Percentiles rank a stretch among this genome's conserved stretches.
These are phyloP conservation scores for Diabrotica undecimpunctata DNA, from an alignment of 1,140 invertebrate species.

Conservation along the genomic window DNA sequence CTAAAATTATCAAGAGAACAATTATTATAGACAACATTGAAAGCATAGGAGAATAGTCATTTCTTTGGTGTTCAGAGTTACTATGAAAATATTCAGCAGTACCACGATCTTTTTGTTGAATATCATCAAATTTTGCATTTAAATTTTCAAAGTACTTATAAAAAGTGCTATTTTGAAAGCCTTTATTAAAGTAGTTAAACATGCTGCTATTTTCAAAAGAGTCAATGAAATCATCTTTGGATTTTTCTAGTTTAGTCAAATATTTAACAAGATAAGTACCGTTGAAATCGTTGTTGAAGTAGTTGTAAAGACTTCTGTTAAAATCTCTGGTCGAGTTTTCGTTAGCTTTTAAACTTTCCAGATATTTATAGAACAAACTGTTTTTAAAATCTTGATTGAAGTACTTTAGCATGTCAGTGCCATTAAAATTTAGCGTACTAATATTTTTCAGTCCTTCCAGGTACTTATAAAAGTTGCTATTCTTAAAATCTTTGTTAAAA, in stretches of 20 bases:
- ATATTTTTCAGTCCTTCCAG: slow-evolving; percentile 4
- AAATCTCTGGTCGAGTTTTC: slow-evolving; percentile 6
- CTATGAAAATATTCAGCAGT: background rate
- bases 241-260: background rate
- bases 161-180: slow-evolving; percentile 14
- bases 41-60: background rate
- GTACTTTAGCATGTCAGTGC: background rate
- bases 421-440: slow-evolving; percentile 5
- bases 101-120: background rate
- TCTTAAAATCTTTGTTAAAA: slow-evolving; percentile 14
- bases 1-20: background rate
- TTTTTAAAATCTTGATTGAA: slow-evolving; percentile 11
- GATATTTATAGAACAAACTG: slow-evolving; percentile 9
- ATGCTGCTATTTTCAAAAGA: slow-evolving; percentile 3
- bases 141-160: slow-evolving; percentile 10
- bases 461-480: slow-evolving; percentile 15
- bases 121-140: background rate
- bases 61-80: background rate
- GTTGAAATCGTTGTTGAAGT: slow-evolving; percentile 15
- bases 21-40: background rate
- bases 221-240: background rate
- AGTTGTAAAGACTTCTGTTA: slow-evolving; percentile 12
- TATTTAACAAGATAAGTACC: slow-evolving; percentile 13
- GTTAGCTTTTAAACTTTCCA: slow-evolving; percentile 4
- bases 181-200: slow-evolving; percentile 14